Evolutionary conservation across 1,140 invertebrate species (phyloP), one percentile per base, ranked within the genome.

Genomic region (Caerostris darwini): DNA sequence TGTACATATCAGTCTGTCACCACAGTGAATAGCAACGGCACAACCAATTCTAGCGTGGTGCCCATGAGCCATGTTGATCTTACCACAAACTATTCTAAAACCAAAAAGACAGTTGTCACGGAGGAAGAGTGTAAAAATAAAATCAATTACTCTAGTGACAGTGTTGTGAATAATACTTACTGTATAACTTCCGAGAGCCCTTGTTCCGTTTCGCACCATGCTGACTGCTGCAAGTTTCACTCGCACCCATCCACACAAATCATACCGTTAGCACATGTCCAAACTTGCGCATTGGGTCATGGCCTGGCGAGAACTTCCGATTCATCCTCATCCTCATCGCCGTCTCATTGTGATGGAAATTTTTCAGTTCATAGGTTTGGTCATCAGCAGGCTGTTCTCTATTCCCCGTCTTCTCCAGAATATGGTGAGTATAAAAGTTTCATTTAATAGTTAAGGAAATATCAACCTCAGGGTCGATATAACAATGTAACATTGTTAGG

Each of bases 1-100:
- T 94, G 93, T 50, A 94, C 93, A 90, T 94, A 94, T 94, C 93
- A 94, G 34, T 94, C 93, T 34, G 93, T 94, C 14, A 94, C 93
- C 0, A 94, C 93, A 5, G 92, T 94, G 3, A 94, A 89, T 64
- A 94, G 85, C 50, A 67, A 94, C 50, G 92, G 86, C 8, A 82
- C 92, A 19, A 82, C 69, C 54, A 90, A 94, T 85, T 94, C 93
- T 19, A 88, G 64, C 14, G 87, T 90, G 12, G 92, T 93, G 3
- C 83, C 83, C 8, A 67, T 88, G 1, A 83, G 86, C 19, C 92
- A 88, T 19, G 87, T 94, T 12, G 87, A 71, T 34, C 53, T 94
- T 61, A 93, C 91, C 50, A 93, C 91, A 17, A 94, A 94, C 53
- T 90, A 64, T 69, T 93, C 92, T 10, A 90, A 94, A 85, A 94